Evolutionary conservation across 2,113 vertebrate genomes (phyloP).

Genomic region (Empidonax traillii): DNA sequence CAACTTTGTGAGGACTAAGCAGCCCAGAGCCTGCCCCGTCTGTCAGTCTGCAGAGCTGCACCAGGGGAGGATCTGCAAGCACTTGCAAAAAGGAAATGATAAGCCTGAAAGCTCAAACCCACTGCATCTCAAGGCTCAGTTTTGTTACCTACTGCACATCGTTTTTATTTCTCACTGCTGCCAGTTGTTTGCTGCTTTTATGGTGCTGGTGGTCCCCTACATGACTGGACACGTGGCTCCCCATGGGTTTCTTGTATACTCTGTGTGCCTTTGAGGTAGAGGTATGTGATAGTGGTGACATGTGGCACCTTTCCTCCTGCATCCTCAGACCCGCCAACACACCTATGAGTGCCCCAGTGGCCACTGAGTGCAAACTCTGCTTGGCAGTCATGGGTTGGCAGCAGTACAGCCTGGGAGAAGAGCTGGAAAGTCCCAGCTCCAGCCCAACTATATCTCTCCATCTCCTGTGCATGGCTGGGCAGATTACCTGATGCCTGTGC

Average conservation of each 20-base stretch:
- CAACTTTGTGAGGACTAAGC: neutral
- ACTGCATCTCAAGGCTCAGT: neutral
- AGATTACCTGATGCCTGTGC: neutral
- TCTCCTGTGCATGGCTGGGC: neutral
- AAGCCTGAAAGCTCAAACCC: neutral
- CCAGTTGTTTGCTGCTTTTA: neutral
- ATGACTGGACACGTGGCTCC: accelerated
- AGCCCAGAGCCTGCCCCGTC: accelerated
- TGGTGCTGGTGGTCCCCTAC: neutral
- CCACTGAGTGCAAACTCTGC: neutral
- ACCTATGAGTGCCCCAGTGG: neutral
- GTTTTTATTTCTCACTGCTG: neutral
- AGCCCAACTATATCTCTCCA: neutral
- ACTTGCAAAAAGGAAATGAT: neutral
- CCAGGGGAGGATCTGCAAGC: neutral
- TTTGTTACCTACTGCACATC: neutral
- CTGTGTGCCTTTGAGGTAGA: neutral
- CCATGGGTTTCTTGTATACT: neutral
- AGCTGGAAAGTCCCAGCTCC: neutral
- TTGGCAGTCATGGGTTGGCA: neutral
- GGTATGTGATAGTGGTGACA: neutral
- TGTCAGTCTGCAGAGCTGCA: neutral
- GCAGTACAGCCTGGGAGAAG: neutral
- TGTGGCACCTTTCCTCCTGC: neutral
- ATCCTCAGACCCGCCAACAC: neutral